Base-by-base conservation (phyloP, 1,140 invertebrate genomes). In the Aporrectodea caliginosa region DNA sequence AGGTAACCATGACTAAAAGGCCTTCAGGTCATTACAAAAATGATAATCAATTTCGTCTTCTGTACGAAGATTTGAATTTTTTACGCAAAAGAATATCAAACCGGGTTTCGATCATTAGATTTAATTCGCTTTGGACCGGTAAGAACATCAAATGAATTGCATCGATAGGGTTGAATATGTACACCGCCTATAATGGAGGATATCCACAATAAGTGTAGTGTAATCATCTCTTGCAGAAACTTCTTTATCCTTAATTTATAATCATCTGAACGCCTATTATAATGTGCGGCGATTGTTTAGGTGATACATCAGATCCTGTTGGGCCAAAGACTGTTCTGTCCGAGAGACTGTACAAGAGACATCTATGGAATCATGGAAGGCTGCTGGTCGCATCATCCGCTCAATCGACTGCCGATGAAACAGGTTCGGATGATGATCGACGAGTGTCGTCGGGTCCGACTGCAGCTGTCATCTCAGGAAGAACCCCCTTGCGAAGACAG, bases 401-500 rank as follows among this genome's bases (percentile, higher is more conserved):
- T 86, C 31, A 87, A 89, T 27, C 79, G 89, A 74, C 81, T 87
- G 70, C 80, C 85, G 0, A 89, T 89, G 84, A 83, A 82, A 73
- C 83, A 84, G n/a, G 84, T 88, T 16, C 79, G 84, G 58, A 80
- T 92, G 14, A 91, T 91, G 81, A 87, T 94, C 16, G 43, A 58
- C 43, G 43, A 6, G 6, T 58, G 43, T 22, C 6, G 43, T 6
- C 43, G 43, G 43, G 43, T 22, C 6, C 43, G 43, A 6, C n/a
- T n/a, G n/a, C n/a, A n/a, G n/a, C n/a, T n/a, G n/a, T 58, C 43
- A 12, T 58, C 43, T 6, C 43, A 58, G 43, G 43, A 58, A 58
- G 43, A 58, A 22, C 6, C 6, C 6, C 43, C 43, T 6, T 12
- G 43, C 6, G 43, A 22, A 58, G 43, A 58, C 6, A n/a, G n/a